Evolutionary conservation across 2,888 invertebrate genomes (phyloP).

Genomic region (Agrotis exclamationis): DNA sequence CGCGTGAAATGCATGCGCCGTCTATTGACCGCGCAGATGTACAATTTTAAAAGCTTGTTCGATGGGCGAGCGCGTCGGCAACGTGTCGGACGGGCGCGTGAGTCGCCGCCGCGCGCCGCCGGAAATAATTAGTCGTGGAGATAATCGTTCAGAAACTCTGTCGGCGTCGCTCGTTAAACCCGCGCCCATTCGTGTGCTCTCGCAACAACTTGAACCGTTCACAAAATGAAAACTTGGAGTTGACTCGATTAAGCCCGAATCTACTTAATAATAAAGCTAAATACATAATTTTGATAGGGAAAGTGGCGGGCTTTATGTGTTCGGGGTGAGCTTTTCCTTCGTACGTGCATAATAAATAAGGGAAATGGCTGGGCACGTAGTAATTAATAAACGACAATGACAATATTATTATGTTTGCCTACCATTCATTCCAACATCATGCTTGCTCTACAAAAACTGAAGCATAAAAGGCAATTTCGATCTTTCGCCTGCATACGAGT

Average conservation of each 20-base stretch:
- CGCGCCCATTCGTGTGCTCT: conserved; percentile 66
- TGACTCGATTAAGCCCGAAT: conserved; percentile 60
- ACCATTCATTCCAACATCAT: conserved; percentile 33
- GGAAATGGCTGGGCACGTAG: conserved; percentile 20
- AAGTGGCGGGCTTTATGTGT: conserved; percentile 43
- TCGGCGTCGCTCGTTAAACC: conserved; percentile 65
- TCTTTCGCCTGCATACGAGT: conserved; percentile 60
- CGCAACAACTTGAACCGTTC: conserved; percentile 64
- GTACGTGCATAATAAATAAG: conserved; percentile 38
- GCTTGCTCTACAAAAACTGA: conserved; percentile 38
- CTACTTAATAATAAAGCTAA: conserved; percentile 61
- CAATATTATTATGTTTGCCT: conserved; percentile 20
- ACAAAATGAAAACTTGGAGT: conserved; percentile 67
- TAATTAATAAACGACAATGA: conserved; percentile 41
- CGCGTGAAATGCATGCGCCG: conserved; percentile 72
- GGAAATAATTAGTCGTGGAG: conserved; percentile 83
- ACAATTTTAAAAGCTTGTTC: conserved; percentile 68
- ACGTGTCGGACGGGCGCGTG: conserved; percentile 67
- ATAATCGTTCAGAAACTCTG: conserved; percentile 77
- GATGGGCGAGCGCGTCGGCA: conserved; percentile 56
- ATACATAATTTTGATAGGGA: conserved; percentile 59
- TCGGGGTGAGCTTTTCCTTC: conserved; percentile 28
- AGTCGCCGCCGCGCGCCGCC: conserved; percentile 66
- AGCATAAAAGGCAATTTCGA: conserved; percentile 39
- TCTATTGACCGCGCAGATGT: conserved; percentile 81